Conservation (phyloP, 2,797 vertebrate genomes). For the Muscicapa comitata region DNA sequence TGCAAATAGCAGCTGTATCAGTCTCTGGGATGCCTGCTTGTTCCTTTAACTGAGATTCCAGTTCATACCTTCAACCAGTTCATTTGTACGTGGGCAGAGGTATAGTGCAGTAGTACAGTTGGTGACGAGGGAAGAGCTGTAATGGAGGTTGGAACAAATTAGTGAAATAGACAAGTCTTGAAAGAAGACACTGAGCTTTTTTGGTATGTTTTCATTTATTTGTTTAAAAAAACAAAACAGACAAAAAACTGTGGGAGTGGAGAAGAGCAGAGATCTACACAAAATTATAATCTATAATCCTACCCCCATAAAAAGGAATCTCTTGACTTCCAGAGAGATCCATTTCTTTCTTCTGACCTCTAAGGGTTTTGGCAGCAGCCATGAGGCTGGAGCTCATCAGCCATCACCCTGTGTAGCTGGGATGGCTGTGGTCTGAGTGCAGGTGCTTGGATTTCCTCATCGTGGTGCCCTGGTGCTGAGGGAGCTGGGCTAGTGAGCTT, state of each 20-base stretch:
- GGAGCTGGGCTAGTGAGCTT: not conserved
- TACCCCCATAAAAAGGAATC: not conserved
- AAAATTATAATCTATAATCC: not conserved
- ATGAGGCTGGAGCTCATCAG: not conserved
- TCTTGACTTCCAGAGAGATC: not conserved
- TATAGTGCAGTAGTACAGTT: not conserved
- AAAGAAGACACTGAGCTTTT: not conserved
- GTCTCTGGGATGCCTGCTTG: constrained; percentile 58
- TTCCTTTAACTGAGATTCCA: constrained; percentile 45
- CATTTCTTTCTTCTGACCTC: not conserved
- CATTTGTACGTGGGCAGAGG: constrained; percentile 39
- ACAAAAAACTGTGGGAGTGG: not conserved
- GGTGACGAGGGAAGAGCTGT: constrained; percentile 46
- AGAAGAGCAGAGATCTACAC: not conserved
- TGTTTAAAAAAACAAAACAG: not conserved
- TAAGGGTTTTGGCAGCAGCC: not conserved
- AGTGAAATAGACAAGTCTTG: constrained; percentile 14
- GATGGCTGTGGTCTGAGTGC: not conserved
- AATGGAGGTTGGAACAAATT: constrained; percentile 38
- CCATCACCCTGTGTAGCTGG: not conserved
- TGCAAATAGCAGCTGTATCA: constrained; percentile 64
- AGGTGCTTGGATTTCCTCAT: not conserved
- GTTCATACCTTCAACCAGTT: constrained; percentile 45
- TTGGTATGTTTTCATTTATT: constrained; percentile 23
- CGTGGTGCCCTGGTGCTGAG: rapidly evolving